Evolutionary conservation across 2,888 invertebrate species (phyloP).

Genomic region (Strigamia crassipes): DNA sequence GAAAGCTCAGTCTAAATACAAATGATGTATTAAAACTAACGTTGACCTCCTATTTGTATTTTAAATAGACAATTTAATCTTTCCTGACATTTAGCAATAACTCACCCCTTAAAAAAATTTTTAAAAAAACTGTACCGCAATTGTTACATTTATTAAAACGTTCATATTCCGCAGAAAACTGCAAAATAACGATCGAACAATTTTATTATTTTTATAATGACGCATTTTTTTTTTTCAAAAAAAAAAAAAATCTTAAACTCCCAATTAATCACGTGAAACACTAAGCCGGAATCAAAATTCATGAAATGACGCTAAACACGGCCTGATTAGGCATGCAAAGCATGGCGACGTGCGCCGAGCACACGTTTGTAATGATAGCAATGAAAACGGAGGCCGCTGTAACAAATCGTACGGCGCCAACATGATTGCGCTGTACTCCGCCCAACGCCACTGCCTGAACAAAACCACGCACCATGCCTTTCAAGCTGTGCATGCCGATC

Average conservation of each 20-base stretch:
- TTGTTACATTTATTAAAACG: background rate
- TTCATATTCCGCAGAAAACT: background rate
- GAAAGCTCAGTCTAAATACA: constrained; percentile 27
- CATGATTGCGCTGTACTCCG: constrained; percentile 34
- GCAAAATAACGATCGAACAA: background rate
- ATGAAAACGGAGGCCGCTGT: constrained; percentile 42
- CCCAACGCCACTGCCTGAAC: constrained; percentile 36
- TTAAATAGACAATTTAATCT: constrained; percentile 18
- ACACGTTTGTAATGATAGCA: constrained; percentile 42
- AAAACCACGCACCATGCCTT: constrained; percentile 1
- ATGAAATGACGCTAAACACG: constrained; percentile 26
- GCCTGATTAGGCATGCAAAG: constrained; percentile 28
- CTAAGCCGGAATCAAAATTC: constrained; percentile 30
- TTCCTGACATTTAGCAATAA: background rate
- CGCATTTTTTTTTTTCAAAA: too few species aligned
- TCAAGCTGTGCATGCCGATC: constrained; percentile 32
- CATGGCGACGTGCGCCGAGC: constrained; percentile 39
- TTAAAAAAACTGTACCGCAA: background rate
- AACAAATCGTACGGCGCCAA: constrained; percentile 42
- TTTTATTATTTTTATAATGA: background rate
- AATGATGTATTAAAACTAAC: constrained; percentile 38
- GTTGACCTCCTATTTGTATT: constrained; percentile 4
- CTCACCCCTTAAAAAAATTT: background rate
- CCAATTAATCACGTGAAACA: constrained; percentile 14
- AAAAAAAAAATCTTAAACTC: background rate